Conservation (phyloP, 1,140 invertebrate species). For the Pantala flavescens region DNA sequence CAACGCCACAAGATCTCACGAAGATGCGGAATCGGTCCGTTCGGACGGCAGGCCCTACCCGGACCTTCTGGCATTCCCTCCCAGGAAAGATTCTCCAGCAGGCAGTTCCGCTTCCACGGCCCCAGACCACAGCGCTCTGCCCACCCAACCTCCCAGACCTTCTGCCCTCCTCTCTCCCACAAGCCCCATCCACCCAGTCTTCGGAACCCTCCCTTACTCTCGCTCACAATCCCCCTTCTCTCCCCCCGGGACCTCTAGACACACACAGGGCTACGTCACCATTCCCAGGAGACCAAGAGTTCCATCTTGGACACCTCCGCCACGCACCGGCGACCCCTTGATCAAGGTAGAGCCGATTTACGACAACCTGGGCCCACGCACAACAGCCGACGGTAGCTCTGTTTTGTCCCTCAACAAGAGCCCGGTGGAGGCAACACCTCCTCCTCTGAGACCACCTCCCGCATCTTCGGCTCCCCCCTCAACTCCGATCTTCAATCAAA, state of each 20-base stretch:
- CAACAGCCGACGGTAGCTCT: constrained; percentile 76
- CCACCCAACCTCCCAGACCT: constrained; percentile 37
- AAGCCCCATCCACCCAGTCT: constrained; percentile 34
- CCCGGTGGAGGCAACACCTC: constrained; percentile 30
- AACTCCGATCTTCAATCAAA: constrained; percentile 37
- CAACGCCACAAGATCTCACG: constrained; percentile 9
- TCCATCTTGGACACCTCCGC: constrained; percentile 62
- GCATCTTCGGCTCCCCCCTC: constrained; percentile 41
- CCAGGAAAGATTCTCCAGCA: constrained; percentile 53
- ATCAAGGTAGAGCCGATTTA: constrained; percentile 59
- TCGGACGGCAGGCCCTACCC: constrained; percentile 34
- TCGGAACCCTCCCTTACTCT: constrained; percentile 59
- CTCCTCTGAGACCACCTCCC: constrained; percentile 36
- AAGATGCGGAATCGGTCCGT: constrained; percentile 13
- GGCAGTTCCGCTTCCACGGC: constrained; percentile 65
- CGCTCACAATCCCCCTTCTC: constrained; percentile 60
- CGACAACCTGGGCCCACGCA: constrained; percentile 69
- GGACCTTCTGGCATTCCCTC: constrained; percentile 67
- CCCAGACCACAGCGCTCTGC: constrained; percentile 48
- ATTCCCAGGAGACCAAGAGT: constrained; percentile 70
- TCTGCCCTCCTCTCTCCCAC: constrained; percentile 18
- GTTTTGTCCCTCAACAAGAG: constrained; percentile 60
- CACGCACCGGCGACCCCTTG: constrained; percentile 26
- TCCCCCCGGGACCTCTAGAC: constrained; percentile 40
- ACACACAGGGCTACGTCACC: constrained; percentile 65